Percentiles rank a stretch among this genome's conserved stretches.
Evolutionary conservation across 1,140 invertebrate genomes (phyloP).

Genomic region (Onthophagus taurus): DNA sequence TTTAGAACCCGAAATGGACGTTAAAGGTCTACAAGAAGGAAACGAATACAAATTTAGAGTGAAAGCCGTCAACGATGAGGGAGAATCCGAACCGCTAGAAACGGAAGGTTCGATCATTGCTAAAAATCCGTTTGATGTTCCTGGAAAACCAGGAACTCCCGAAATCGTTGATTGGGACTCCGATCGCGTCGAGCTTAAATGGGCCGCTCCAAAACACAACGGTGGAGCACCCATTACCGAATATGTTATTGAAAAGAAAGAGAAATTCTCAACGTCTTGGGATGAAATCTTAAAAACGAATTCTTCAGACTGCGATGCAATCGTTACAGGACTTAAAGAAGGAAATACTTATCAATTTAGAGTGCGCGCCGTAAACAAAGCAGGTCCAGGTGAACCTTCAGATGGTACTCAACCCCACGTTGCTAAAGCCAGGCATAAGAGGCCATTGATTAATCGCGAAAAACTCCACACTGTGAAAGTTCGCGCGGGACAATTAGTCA

Average conservation of each 20-base stretch:
- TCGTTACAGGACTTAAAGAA: constrained; percentile 79
- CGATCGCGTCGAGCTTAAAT: constrained; percentile 86
- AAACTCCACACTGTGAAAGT: constrained; percentile 83
- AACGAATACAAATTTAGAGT: constrained; percentile 96
- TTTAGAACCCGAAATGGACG: constrained; percentile 78
- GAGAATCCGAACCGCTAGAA: constrained; percentile 89
- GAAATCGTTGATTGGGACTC: constrained; percentile 89
- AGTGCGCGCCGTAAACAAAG: constrained; percentile 87
- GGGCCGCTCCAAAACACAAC: constrained; percentile 80
- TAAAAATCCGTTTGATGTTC: constrained; percentile 87
- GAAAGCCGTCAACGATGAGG: constrained; percentile 96
- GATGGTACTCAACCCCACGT: constrained; percentile 80
- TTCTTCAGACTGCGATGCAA: constrained; percentile 69
- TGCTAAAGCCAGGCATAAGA: constrained; percentile 82
- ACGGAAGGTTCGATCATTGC: constrained; percentile 76
- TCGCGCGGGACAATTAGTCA: constrained; percentile 82
- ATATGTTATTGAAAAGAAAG: constrained; percentile 95
- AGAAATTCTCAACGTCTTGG: constrained; percentile 81
- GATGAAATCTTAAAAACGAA: constrained; percentile 75
- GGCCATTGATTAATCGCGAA: constrained; percentile 84
- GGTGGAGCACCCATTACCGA: constrained; percentile 92
- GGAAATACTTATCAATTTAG: constrained; percentile 90
- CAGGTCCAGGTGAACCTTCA: constrained; percentile 81
- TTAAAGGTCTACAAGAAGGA: constrained; percentile 85
- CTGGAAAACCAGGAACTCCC: constrained; percentile 81